A percentile compares a stretch with the other conserved stretches of the same genome.
These are phyloP conservation scores for Vespertilio murinus DNA, from an alignment of 2,797 vertebrate genomes.

Conservation along the genomic window DNA sequence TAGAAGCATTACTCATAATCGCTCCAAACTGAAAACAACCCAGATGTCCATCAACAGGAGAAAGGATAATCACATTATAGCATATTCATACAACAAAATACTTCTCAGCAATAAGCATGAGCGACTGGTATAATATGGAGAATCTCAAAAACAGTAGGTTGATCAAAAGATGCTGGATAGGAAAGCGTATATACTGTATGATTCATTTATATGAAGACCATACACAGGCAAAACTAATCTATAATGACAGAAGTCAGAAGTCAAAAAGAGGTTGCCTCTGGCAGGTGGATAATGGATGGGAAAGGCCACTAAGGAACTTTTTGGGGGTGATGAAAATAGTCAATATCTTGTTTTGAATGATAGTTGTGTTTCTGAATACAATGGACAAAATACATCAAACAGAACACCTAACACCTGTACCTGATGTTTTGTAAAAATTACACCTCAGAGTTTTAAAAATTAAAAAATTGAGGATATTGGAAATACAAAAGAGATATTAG, in stretches of 20 bases:
- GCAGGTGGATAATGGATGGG: not conserved
- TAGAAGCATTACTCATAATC: not conserved
- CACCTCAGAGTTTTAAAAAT: not conserved
- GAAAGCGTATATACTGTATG: not conserved
- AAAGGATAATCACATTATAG: not conserved
- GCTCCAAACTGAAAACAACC: not conserved
- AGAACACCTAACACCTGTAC: not conserved
- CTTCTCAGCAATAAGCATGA: not conserved
- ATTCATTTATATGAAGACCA: not conserved
- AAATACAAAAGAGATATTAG: not conserved
- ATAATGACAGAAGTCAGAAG: not conserved
- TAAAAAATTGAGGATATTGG: not conserved
- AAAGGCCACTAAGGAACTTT: not conserved
- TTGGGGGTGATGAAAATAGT: not conserved
- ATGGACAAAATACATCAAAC: not conserved
- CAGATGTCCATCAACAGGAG: not conserved
- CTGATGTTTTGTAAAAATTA: not conserved
- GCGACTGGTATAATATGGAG: not conserved
- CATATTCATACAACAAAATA: not conserved
- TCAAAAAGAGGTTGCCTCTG: not conserved
- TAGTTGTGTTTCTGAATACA: not conserved
- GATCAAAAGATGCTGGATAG: not conserved
- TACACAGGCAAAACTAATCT: not conserved
- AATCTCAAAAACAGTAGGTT: not conserved
- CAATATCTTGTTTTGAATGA: not conserved